A percentile compares a stretch with the other conserved stretches of the same genome.
Conservation (phyloP, 2,797 vertebrate species). For the Furcifer pardalis region DNA sequence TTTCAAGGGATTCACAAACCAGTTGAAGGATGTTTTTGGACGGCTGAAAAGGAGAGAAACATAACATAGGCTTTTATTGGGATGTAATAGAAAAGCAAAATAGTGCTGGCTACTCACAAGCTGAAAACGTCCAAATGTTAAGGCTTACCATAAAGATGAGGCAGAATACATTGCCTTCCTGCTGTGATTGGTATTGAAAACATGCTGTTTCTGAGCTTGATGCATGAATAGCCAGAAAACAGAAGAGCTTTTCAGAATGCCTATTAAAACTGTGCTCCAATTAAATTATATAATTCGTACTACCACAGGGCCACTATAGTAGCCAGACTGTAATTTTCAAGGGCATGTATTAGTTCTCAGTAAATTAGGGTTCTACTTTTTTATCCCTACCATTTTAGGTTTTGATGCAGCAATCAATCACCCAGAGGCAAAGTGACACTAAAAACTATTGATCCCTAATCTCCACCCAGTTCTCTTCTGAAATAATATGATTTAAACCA, state of each 20-base stretch:
- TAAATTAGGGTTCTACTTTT: neutral
- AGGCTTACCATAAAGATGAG: neutral
- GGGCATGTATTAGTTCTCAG: neutral
- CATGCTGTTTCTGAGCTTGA: neutral
- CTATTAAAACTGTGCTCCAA: neutral
- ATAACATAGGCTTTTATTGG: neutral
- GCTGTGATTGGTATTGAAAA: neutral
- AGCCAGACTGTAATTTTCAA: neutral
- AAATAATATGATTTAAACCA: neutral
- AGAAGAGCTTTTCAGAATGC: neutral
- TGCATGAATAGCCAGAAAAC: neutral
- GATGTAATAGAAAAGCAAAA: neutral
- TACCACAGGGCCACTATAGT: neutral
- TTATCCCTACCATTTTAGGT: neutral
- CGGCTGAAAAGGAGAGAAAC: constrained; percentile 72
- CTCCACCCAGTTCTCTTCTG: neutral
- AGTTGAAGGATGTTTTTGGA: constrained; percentile 90
- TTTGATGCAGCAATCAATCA: neutral
- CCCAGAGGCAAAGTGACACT: accelerated
- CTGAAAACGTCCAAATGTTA: neutral
- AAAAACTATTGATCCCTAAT: neutral
- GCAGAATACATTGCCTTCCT: neutral
- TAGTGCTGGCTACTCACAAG: neutral
- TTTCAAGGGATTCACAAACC: constrained; percentile 93
- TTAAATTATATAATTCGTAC: neutral